Base-by-base conservation (phyloP, 2,113 vertebrate species). In the Pionites leucogaster region DNA sequence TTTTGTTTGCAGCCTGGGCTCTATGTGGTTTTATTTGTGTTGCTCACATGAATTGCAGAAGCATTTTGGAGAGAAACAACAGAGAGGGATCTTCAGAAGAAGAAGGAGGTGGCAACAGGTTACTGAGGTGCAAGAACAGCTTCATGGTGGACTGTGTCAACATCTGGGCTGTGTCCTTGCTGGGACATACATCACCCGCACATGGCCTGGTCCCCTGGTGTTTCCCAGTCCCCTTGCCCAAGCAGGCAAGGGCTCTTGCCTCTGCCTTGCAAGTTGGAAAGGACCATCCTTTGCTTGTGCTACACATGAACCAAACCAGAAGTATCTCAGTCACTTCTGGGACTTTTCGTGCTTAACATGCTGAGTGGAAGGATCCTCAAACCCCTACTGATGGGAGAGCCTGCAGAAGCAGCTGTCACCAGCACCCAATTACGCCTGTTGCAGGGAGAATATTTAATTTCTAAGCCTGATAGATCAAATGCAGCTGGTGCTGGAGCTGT, bases 401-500 rank as follows among this genome's bases (percentile, higher is more conserved):
- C 71, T 49, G 55, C 17, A 71, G 84, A 50, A 87, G 49, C 37
- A 23, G 25, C 27, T 95, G 80, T 89, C 69, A 53, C 33, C 39
- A 60, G 52, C 39, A 55, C 65, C 12, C 80, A 52, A 22, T 49
- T 53, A 19, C 0, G 3, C 64, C 42, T 47, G 27, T 62, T 81
- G 68, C 72, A 41, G 71, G 27, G n/a, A 92, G 39, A 93, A 69
- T 52, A 76, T 84, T 90, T 79, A 52, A 71, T 93, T 88, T 79
- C 86, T 68, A 96, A 96, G 88, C 86, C 69, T 1, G 0, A 2
- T 19, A 65, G 82, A 94, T 82, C 80, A 79, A 76, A 82, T 11
- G 41, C 93, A 96, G 95, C 83, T 89, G 88, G 17, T 37, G 76
- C 41, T 68, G 88, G 88, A 97, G 90, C 83, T 25, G 49, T 10